Evolutionary conservation across 2,888 invertebrate species (phyloP).

Genomic region (Sinodicranocentrus sp.): DNA sequence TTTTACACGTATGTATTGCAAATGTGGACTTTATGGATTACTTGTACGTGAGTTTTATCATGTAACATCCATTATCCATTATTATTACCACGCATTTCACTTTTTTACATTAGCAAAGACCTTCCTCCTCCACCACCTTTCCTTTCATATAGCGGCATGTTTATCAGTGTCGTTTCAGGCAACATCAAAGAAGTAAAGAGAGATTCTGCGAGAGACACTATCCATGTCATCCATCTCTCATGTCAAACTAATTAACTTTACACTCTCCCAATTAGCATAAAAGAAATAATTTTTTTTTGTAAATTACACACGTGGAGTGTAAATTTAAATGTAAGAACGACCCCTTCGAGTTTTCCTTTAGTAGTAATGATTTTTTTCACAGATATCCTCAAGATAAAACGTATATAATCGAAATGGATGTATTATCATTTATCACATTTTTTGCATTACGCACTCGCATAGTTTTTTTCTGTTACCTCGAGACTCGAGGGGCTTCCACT

Average conservation of each 20-base stretch:
- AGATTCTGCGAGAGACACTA: neutral
- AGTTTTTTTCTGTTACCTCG: too few species aligned
- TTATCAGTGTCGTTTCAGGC: slow-evolving; percentile 41
- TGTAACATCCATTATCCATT: slow-evolving; percentile 65
- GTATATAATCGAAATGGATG: too few species aligned
- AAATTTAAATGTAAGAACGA: neutral
- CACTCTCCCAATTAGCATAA: slow-evolving; percentile 68
- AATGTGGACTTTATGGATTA: slow-evolving; percentile 4
- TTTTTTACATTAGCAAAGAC: slow-evolving; percentile 42
- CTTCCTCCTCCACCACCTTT: slow-evolving; percentile 52
- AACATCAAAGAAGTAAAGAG: slow-evolving; percentile 28
- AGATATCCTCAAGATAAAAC: too few species aligned
- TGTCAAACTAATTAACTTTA: slow-evolving; percentile 69
- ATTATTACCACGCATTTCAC: slow-evolving; percentile 32
- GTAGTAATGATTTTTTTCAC: too few species aligned
- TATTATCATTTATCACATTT: too few species aligned
- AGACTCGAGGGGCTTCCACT: too few species aligned
- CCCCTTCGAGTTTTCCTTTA: neutral
- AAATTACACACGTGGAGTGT: slow-evolving; percentile 57
- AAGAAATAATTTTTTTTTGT: slow-evolving; percentile 42
- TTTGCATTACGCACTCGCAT: too few species aligned
- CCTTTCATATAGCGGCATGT: slow-evolving; percentile 33
- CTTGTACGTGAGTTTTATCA: slow-evolving; percentile 59
- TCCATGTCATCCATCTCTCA: slow-evolving; percentile 60
- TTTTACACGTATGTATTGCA: too few species aligned